phyloP scores from a whole-genome alignment of 2,113 vertebrate species.

The Sula dactylatra region DNA sequence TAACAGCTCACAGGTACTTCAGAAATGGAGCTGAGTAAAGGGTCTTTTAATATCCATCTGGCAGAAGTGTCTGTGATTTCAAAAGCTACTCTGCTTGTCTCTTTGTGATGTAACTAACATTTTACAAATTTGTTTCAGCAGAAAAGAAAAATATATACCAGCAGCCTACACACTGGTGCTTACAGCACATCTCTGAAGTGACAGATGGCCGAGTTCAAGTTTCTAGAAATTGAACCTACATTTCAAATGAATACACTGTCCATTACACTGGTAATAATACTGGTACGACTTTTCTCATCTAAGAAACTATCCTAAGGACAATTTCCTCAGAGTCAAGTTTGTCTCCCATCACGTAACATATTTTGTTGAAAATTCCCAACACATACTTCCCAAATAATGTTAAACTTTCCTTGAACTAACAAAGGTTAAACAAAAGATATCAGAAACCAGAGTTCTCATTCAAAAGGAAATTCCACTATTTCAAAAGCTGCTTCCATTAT shows the following conservation, averaged over 20 bases:
- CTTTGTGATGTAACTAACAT: neutral
- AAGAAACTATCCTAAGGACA: neutral
- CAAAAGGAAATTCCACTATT: neutral
- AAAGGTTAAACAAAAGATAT: neutral
- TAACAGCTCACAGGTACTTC: neutral
- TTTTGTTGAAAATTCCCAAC: neutral
- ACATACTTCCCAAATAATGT: neutral
- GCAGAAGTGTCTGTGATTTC: neutral
- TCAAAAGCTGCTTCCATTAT: neutral
- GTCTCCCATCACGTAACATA: accelerated
- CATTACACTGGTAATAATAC: neutral
- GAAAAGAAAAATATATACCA: neutral
- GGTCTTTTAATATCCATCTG: neutral
- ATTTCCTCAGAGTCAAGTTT: neutral
- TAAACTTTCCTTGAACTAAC: neutral
- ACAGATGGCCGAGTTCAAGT: neutral
- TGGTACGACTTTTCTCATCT: neutral
- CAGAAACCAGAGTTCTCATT: neutral
- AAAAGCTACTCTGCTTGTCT: neutral
- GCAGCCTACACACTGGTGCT: neutral
- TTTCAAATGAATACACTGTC: neutral
- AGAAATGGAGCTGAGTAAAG: neutral
- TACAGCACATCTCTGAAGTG: neutral
- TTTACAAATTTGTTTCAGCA: neutral
- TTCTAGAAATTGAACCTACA: neutral